Evolutionary conservation across 2,113 vertebrate genomes (phyloP).

Genomic region (Rhinopomastus cyanomelas): DNA sequence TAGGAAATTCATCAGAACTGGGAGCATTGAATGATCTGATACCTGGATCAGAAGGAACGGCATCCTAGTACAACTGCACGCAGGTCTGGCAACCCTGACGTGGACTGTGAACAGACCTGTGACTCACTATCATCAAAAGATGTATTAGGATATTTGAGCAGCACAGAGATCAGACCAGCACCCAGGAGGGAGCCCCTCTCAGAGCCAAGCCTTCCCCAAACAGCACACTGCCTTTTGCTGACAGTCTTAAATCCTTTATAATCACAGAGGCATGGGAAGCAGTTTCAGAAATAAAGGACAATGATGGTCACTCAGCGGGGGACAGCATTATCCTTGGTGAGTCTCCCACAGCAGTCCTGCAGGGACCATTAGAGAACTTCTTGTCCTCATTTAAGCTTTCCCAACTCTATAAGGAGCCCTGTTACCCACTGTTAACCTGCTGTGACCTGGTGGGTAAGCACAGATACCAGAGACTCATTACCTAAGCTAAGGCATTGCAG

Average conservation of each 20-base stretch:
- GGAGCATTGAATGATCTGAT: background rate
- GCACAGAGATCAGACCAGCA: background rate
- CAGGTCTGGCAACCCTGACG: background rate
- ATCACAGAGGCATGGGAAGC: background rate
- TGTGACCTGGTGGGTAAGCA: background rate
- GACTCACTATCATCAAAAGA: background rate
- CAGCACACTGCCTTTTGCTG: background rate
- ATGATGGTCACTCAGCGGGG: background rate
- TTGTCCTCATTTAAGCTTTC: slow-evolving; percentile 1
- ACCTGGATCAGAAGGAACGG: background rate
- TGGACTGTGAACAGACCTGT: background rate
- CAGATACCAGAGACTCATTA: background rate
- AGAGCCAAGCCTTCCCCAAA: background rate
- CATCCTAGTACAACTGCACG: background rate
- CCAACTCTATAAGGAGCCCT: background rate
- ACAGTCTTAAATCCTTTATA: slow-evolving; percentile 8
- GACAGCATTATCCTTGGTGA: background rate
- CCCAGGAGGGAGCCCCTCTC: background rate
- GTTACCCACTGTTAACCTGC: slow-evolving; percentile 12
- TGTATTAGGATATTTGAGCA: background rate
- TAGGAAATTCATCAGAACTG: background rate
- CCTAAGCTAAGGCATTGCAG: background rate
- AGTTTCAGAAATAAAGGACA: background rate
- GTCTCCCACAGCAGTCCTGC: background rate
- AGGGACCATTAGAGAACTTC: slow-evolving; percentile 17